Percentiles rank a stretch among this genome's conserved stretches.
phyloP scores from a whole-genome alignment of 2,888 invertebrate species.

The Rotaria sp. region DNA sequence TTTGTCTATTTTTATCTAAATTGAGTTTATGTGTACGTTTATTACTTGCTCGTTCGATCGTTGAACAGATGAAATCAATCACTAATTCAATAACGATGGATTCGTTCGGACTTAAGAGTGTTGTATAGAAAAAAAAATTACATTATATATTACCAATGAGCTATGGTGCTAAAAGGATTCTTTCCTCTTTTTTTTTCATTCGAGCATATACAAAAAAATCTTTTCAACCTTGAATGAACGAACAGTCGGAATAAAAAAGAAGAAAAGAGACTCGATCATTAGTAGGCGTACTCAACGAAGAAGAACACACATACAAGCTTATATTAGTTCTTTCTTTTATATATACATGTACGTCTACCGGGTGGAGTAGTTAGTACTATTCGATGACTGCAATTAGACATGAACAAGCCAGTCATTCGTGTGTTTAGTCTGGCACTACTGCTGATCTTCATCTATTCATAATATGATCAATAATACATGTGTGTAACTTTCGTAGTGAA shows the following conservation, averaged over 20 bases:
- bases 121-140: background rate
- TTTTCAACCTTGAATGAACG: background rate
- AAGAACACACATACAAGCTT: background rate
- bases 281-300: background rate
- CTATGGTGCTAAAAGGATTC: background rate
- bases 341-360: background rate
- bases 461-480: background rate
- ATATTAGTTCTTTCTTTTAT: constrained; percentile 10
- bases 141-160: background rate
- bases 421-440: background rate
- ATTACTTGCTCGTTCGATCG: background rate
- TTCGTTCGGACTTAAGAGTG: background rate
- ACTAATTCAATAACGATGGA: background rate
- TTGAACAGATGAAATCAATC: background rate
- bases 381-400: constrained; percentile 12
- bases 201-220: background rate
- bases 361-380: background rate
- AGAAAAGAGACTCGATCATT: background rate
- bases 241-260: background rate
- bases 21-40: background rate
- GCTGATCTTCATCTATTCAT: background rate
- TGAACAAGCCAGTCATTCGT: background rate
- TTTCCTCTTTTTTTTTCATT: background rate
- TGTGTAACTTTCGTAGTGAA: background rate
- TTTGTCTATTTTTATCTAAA: background rate